phyloP scores from a whole-genome alignment of 1,140 invertebrate genomes.

The Druon quercuslanigerum region DNA sequence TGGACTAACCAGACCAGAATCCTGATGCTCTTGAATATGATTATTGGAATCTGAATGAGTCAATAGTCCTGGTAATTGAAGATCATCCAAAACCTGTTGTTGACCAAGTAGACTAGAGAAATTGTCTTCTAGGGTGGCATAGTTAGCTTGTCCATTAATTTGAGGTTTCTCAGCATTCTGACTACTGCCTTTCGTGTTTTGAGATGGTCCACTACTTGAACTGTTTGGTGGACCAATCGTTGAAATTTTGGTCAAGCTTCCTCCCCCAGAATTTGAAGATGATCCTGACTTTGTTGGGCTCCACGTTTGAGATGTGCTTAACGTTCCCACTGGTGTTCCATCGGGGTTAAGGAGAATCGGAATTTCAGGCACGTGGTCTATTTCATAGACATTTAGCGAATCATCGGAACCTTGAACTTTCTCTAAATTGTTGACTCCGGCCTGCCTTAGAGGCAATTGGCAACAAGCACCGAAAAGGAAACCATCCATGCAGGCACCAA shows the following conservation, averaged over 20 bases:
- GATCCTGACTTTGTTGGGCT: conserved; percentile 38
- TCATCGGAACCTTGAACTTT: conserved; percentile 38
- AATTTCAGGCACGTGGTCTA: conserved; percentile 69
- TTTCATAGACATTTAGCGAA: conserved; percentile 55
- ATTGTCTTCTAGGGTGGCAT: conserved; percentile 61
- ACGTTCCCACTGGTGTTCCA: conserved; percentile 62
- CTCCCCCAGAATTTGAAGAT: conserved; percentile 40
- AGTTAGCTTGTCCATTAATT: conserved; percentile 46
- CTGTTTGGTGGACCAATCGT: conserved; percentile 44
- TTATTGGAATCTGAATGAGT: conserved; percentile 63
- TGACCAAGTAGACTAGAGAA: conserved; percentile 62
- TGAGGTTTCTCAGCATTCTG: conserved; percentile 63
- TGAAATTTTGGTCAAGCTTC: conserved; percentile 57
- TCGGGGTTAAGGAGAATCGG: conserved; percentile 69
- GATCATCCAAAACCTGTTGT: conserved; percentile 62
- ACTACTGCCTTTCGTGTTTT: conserved; percentile 41
- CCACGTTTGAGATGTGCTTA: neutral
- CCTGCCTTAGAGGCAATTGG: conserved; percentile 76
- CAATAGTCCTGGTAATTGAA: conserved; percentile 62
- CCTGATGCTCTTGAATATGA: conserved; percentile 64
- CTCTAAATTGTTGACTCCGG: conserved; percentile 27
- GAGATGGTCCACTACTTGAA: conserved; percentile 35
- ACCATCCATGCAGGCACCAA: conserved; percentile 93
- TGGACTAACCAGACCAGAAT: conserved; percentile 64
- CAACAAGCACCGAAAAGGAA: conserved; percentile 95